These are phyloP conservation scores for Manacus vitellinus DNA, from an alignment of 2,113 vertebrate species.

Conservation along the genomic window DNA sequence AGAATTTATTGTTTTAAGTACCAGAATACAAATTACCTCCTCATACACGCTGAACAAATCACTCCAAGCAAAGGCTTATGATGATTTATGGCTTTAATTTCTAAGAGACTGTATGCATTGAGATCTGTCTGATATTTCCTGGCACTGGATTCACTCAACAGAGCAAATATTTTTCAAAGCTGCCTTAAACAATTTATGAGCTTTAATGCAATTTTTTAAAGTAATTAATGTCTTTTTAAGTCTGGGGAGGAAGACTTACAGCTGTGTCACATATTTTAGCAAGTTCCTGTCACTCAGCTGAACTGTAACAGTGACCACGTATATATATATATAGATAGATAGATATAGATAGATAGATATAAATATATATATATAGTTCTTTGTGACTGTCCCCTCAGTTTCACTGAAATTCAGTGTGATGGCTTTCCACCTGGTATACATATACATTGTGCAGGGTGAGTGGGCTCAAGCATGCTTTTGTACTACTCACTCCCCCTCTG, in stretches of 20 bases:
- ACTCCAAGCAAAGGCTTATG: neutral
- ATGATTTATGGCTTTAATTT: conserved; percentile 42
- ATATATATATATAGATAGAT: neutral
- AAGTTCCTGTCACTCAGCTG: neutral
- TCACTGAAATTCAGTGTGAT: conserved; percentile 1
- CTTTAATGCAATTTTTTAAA: neutral
- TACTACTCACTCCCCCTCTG: neutral
- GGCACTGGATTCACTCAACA: neutral
- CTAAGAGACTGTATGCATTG: neutral
- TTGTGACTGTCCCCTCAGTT: neutral
- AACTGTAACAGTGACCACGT: neutral
- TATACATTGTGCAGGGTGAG: neutral
- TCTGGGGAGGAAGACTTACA: neutral
- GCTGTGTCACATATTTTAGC: neutral
- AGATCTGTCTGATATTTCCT: neutral
- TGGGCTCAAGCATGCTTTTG: neutral
- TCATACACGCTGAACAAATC: neutral
- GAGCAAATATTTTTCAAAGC: conserved; percentile 7
- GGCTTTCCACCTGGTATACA: neutral
- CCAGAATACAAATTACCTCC: neutral
- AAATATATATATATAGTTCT: neutral
- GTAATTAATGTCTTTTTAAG: neutral
- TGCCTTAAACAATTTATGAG: neutral
- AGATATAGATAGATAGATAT: too few species aligned
- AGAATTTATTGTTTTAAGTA: neutral